Evolutionary conservation across 2,888 invertebrate genomes (phyloP), one percentile per base, ranked within the genome.

Genomic region (Dysmachus trigonus): DNA sequence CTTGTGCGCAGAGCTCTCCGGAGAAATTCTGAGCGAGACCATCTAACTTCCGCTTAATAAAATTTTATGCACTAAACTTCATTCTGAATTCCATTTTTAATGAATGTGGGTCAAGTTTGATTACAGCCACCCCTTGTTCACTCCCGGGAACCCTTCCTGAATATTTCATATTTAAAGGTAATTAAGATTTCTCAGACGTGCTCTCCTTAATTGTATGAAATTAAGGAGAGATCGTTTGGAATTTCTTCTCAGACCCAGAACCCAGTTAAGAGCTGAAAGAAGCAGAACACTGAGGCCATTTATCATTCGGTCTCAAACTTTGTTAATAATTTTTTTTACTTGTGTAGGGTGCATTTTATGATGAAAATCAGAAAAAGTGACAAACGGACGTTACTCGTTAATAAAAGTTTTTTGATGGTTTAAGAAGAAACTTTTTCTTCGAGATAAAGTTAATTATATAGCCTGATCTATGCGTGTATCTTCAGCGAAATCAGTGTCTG

Each of bases 101-200:
- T 47, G 47, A 79, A 79, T 79, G 47, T 79, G 47, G 79, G 79
- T 79, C 79, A 79, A 79, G 47, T 79, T 79, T 79, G 79, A 79
- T 79, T 79, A 51, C 79, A 76, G 22, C 27, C 35, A 33, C 13
- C 41, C 41, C 5, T 13, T 6, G 10, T 33, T 10, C 31, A 10
- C 33, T 18, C 27, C 41, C 15, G 18, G 6, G 30, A 51, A 79
- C 22, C 51, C 47, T 41, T 51, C 15, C 22, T 79, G 51, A 79
- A 79, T 79, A 79, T 79, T 79, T 79, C 31, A 79, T 79, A 51
- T 79, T 79, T 47, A 51, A 51, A 79, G 79, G 79, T 51, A 79
- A 79, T 79, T 79, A 79, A 79, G 47, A 79, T 47, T 51, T 79
- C 47, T 51, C 79, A 15, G 22, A 22, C 79, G 33, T 27, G 10